A percentile compares a stretch with the other conserved stretches of the same genome.
Conservation (phyloP, 2,888 invertebrate genomes). For the Tiliacea aurago region DNA sequence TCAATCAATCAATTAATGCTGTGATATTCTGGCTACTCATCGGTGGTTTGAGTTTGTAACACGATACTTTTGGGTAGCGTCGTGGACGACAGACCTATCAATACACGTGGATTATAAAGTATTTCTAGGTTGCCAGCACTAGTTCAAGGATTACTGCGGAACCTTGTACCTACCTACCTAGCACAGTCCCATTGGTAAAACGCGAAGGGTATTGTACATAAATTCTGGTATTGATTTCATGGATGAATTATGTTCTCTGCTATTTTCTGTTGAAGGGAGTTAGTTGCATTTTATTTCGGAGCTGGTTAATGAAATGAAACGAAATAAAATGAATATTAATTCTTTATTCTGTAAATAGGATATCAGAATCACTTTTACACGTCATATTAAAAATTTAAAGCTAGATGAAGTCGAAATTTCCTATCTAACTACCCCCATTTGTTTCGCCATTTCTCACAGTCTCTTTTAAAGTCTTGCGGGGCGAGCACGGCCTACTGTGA, state of each 20-base stretch:
- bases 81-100: background rate
- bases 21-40: background rate
- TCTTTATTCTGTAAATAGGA: too few relatives aligned
- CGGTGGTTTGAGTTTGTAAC: background rate
- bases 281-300: background rate
- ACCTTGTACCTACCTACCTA: constrained; percentile 28
- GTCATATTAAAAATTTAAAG: too few relatives aligned
- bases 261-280: background rate
- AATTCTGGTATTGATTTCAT: constrained; percentile 18
- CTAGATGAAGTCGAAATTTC: too few relatives aligned
- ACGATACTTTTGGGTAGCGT: background rate
- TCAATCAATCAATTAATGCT: too few relatives aligned
- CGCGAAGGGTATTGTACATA: constrained; percentile 41
- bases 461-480: too few relatives aligned
- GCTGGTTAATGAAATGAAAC: too few relatives aligned
- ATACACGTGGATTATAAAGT: constrained; percentile 21
- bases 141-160: constrained; percentile 46
- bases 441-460: too few relatives aligned
- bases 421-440: too few relatives aligned
- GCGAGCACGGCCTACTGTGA: too few relatives aligned
- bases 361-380: too few relatives aligned
- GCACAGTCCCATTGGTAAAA: constrained; percentile 38
- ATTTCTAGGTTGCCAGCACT: constrained; percentile 44
- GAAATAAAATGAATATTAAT: too few relatives aligned
- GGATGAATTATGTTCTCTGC: background rate